Conservation (phyloP, 2,888 invertebrate species). For the Idaea biselata region DNA sequence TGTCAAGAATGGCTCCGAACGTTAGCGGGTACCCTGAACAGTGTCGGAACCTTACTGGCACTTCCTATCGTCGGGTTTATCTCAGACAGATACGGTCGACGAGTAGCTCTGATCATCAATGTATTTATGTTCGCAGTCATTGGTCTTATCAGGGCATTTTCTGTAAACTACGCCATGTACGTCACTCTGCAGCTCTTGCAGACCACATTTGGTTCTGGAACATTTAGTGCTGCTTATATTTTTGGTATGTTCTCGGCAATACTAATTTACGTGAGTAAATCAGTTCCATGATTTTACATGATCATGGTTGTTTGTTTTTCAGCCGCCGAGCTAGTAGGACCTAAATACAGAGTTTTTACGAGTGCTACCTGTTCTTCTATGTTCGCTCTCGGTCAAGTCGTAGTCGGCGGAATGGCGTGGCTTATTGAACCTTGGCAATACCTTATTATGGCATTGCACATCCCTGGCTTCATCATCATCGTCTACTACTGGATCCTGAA, state of each 20-base stretch:
- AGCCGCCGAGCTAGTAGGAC: constrained; percentile 89
- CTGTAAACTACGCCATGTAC: constrained; percentile 79
- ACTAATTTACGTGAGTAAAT: neutral
- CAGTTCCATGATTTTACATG: neutral
- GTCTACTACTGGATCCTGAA: constrained; percentile 82
- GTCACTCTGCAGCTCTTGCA: constrained; percentile 76
- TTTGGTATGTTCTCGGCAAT: constrained; percentile 48
- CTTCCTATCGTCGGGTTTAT: constrained; percentile 84
- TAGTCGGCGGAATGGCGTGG: constrained; percentile 85
- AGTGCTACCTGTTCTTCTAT: constrained; percentile 85
- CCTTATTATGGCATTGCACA: constrained; percentile 83
- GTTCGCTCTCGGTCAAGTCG: constrained; percentile 86
- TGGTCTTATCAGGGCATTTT: constrained; percentile 78
- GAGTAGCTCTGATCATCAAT: constrained; percentile 69
- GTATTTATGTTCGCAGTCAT: constrained; percentile 66
- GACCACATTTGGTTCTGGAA: constrained; percentile 74
- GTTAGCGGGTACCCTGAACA: constrained; percentile 86
- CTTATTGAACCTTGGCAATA: constrained; percentile 84
- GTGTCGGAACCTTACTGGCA: constrained; percentile 85
- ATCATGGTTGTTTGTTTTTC: constrained; percentile 20
- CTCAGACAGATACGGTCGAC: constrained; percentile 83
- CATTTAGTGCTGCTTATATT: constrained; percentile 74
- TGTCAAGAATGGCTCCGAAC: constrained; percentile 86
- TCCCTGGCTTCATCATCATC: constrained; percentile 84
- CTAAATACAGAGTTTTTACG: constrained; percentile 85